A percentile compares a stretch with the other conserved stretches of the same genome.
These are phyloP conservation scores for Vulpes ferrilata DNA, from an alignment of 2,113 vertebrate species.

Conservation along the genomic window DNA sequence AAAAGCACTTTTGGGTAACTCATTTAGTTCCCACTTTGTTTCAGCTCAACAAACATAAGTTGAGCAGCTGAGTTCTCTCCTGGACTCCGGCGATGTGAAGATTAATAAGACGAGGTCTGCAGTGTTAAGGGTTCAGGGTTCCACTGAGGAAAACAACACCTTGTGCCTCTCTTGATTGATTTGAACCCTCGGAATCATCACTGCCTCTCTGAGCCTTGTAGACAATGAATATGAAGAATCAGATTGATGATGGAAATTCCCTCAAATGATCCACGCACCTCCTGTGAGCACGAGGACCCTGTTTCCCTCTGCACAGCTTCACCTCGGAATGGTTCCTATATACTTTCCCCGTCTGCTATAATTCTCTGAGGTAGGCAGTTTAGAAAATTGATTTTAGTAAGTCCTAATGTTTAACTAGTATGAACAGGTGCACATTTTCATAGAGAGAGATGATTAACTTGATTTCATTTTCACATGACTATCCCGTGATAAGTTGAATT, in stretches of 20 bases:
- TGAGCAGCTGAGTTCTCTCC: not conserved
- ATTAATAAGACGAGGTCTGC: not conserved
- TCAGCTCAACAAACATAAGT: not conserved
- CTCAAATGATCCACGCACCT: not conserved
- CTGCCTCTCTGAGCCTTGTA: not conserved
- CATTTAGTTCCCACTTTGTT: not conserved
- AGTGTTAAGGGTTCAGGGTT: not conserved
- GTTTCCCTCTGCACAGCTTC: not conserved
- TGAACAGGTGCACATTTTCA: constrained; percentile 11
- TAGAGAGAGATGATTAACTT: constrained; percentile 73
- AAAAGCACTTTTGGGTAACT: not conserved
- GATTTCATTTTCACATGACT: constrained; percentile 71
- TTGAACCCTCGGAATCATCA: not conserved
- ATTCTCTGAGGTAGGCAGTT: constrained; percentile 1
- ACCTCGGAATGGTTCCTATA: not conserved
- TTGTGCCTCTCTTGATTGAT: not conserved
- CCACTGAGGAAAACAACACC: not conserved
- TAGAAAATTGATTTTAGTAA: constrained; percentile 46
- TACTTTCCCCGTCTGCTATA: not conserved
- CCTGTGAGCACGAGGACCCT: not conserved
- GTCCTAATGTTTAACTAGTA: constrained; percentile 68
- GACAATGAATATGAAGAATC: not conserved
- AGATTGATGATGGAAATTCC: not conserved
- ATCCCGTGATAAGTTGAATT: constrained; percentile 50
- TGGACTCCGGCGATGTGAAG: not conserved